Base-by-base conservation (phyloP, 2,888 invertebrate genomes). In the Byasa hedistus region DNA sequence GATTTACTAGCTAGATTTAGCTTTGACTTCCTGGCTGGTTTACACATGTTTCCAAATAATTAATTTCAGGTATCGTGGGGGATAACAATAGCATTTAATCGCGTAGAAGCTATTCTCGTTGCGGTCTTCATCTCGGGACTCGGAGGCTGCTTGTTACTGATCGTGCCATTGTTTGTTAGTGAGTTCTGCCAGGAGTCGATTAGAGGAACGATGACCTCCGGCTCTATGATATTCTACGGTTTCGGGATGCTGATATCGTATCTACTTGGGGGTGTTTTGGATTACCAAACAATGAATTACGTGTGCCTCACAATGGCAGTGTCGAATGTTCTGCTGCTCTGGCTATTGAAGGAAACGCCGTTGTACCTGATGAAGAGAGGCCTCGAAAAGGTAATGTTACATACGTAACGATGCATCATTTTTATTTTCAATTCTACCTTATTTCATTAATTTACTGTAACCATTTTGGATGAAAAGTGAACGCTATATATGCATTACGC, bases 81-180 rank as follows among this genome's bases (percentile, higher is more conserved):
- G 0, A 66, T 87, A 58, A 70, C 87, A 59, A 71, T 76, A 0
- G 44, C 71, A 0, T 76, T 73, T 39, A 76, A 69, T 5, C 71
- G 72, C 19, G 85, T 86, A 0, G 86, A 85, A 66, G 74, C 81
- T 0, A 66, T 85, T 0, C 71, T 87, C 0, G 39, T 72, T 0
- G 77, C 87, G 0, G 68, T 83, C n/a, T 80, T 85, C 22, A 59
- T 87, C 32, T 77, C 81, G 0, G 88, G 88, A 0, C 56, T 85
- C 0, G 79, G 83, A 0, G 81, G 81, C 0, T 72, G 79, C 0
- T 70, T 23, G 3, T 55, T 55, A 23, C 36, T 73, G 21, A 60
- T 72, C 10, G 68, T 70, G 15, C 72, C 72, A 0, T 68, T 74
- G 2, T 74, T 65, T 59, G 66, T 73, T 39, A 67, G 68, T 27